Evolutionary conservation across 2,888 invertebrate species (phyloP).

Genomic region (Hydrotaea cyrtoneurina): DNA sequence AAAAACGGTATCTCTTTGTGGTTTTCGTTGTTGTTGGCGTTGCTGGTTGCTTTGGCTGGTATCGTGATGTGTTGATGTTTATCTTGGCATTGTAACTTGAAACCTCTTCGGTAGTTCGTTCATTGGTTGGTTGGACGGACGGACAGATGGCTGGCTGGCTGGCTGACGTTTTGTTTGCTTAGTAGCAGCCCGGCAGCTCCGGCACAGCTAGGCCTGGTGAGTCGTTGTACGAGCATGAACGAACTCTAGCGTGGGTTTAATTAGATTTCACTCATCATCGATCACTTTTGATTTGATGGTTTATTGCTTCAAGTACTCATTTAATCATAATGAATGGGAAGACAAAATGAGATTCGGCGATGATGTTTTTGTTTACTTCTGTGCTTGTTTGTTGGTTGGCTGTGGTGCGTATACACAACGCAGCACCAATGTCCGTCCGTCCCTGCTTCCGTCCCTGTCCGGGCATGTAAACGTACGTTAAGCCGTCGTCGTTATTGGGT

Average conservation of each 20-base stretch:
- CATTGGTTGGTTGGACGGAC: constrained; percentile 32
- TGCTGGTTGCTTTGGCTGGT: constrained; percentile 8
- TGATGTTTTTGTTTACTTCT: constrained; percentile 39
- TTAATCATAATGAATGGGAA: constrained; percentile 51
- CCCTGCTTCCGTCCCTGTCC: neutral
- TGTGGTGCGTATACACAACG: neutral
- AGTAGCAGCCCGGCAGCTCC: neutral
- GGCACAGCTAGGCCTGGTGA: neutral
- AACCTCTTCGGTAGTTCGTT: constrained; percentile 55
- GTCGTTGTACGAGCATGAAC: constrained; percentile 13
- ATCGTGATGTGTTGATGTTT: constrained; percentile 65
- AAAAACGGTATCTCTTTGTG: constrained; percentile 37
- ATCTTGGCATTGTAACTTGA: constrained; percentile 68
- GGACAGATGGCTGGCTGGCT: neutral
- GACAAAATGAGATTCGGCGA: constrained; percentile 53
- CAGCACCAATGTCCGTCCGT: constrained; percentile 2
- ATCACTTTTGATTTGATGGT: constrained; percentile 67
- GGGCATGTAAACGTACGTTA: neutral
- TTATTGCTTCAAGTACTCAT: constrained; percentile 63
- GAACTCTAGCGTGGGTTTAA: constrained; percentile 63
- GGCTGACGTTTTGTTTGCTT: constrained; percentile 1
- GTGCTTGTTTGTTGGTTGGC: neutral
- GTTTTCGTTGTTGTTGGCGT: neutral
- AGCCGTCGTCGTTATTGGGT: neutral
- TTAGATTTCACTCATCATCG: constrained; percentile 69